Evolutionary conservation across 2,888 invertebrate genomes (phyloP).

Genomic region (Archips xylosteana): DNA sequence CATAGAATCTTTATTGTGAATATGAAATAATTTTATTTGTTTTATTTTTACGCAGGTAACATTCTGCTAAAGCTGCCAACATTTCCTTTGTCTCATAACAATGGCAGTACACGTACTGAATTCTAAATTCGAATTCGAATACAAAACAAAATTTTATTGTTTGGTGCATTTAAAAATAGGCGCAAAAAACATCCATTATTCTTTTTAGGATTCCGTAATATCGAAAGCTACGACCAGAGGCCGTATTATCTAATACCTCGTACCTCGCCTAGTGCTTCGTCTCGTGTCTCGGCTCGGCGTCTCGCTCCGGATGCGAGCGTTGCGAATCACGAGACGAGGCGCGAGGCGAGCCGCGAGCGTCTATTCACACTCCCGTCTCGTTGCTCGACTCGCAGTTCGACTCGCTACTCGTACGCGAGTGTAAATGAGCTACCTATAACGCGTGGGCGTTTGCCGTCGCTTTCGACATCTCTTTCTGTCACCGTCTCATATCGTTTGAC

Average conservation of each 20-base stretch:
- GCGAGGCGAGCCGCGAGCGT: no score
- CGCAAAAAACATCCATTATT: slow-evolving; percentile 8
- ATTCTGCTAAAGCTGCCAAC: slow-evolving; percentile 39
- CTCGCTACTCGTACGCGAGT: no score
- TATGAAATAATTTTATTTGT: neutral
- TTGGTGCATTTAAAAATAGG: slow-evolving; percentile 19
- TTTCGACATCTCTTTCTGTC: no score
- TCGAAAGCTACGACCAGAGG: neutral
- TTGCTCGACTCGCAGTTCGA: no score
- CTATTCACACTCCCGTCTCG: no score
- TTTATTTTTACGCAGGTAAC: slow-evolving; percentile 12
- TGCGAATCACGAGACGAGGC: no score
- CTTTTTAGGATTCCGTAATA: neutral
- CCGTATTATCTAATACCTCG: neutral
- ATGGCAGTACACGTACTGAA: slow-evolving; percentile 49
- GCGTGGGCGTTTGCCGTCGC: no score
- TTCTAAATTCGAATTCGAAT: slow-evolving; percentile 45
- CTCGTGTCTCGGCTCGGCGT: no score
- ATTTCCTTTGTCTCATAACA: slow-evolving; percentile 50
- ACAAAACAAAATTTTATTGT: slow-evolving; percentile 45
- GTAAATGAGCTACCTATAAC: no score
- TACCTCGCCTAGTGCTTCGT: no score
- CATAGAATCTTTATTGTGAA: neutral
- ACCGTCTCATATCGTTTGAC: no score
- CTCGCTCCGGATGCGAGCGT: no score